Base-by-base conservation (phyloP, 2,888 invertebrate species). In the Patella depressa region DNA sequence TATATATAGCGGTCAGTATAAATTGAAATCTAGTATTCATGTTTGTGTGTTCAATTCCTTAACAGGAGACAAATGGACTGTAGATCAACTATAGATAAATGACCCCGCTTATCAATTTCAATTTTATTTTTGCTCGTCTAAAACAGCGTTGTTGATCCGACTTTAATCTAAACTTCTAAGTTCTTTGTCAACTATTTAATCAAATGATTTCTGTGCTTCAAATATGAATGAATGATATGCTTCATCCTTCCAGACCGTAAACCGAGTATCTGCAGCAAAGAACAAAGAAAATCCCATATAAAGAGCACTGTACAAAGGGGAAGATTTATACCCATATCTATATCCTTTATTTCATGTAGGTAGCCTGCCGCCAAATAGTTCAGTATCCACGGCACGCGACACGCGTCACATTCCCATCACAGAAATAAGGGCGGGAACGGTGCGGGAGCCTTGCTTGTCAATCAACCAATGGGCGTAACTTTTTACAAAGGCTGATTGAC, bases 201-300 rank as follows among this genome's bases (percentile, higher is more conserved):
- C 45, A 45, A 9, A 9, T 45, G 45, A 45, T 45, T 45, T 9
- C 45, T 45, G 9, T 45, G 45, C 9, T 45, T 45, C 45, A 45
- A 45, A 45, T 9, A 45, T 45, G 9, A 65, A 45, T 45, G 9
- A 65, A 14, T n/a, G 65, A 19, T 19, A 65, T 14, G 19, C 19
- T 65, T 65, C 19, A 65, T 24, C 24, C 65, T 65, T 19, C 65
- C 17, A 19, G 19, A 65, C 15, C 24, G 65, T 65, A 65, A 65
- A 65, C 19, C 24, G 19, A 65, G 65, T 24, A 12, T 19, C 14
- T 24, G 24, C 65, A 65, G 24, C 3, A 19, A 24, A 65, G 65
- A 65, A 65, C 65, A 65, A 65, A 65, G 65, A 65, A 59, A 24
- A 65, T 24, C 65, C 19, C 19, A 65, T 24, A 65, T 65, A 65